Conservation (phyloP, 2,888 invertebrate genomes). For the Aphidoletes aphidimyza region DNA sequence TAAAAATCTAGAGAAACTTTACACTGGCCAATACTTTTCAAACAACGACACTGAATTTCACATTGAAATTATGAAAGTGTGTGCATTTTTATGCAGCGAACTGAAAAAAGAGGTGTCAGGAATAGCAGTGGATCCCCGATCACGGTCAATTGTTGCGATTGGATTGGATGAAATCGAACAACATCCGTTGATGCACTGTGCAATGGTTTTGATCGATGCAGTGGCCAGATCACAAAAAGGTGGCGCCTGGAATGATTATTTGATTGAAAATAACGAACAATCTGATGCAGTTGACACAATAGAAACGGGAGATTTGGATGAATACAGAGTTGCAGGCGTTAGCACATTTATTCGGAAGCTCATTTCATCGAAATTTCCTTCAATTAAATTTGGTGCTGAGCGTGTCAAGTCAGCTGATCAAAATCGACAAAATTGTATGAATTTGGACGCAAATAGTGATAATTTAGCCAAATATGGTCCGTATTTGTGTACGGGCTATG, state of each 20-base stretch:
- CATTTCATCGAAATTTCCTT: constrained; percentile 63
- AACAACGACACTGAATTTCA: constrained; percentile 69
- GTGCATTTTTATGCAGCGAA: constrained; percentile 61
- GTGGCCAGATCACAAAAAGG: constrained; percentile 86
- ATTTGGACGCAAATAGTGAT: background rate
- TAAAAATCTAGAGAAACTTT: constrained; percentile 75
- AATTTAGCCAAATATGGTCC: constrained; percentile 66
- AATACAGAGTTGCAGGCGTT: constrained; percentile 59
- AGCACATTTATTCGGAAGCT: constrained; percentile 65
- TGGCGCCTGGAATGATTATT: constrained; percentile 72
- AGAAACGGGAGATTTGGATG: constrained; percentile 63
- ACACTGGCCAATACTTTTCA: constrained; percentile 73
- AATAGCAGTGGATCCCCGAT: constrained; percentile 80
- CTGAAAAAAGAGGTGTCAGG: constrained; percentile 65
- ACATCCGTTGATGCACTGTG: constrained; percentile 85
- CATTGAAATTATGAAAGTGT: constrained; percentile 70
- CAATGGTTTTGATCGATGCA: constrained; percentile 86
- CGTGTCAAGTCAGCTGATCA: background rate
- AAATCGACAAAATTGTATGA: background rate
- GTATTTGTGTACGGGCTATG: constrained; percentile 89
- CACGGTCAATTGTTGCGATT: constrained; percentile 74
- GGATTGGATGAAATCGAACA: constrained; percentile 69
- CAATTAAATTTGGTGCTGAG: constrained; percentile 68
- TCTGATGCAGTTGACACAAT: constrained; percentile 56
- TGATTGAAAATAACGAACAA: constrained; percentile 40